Percentiles rank a stretch among this genome's conserved stretches.
These are phyloP conservation scores for Drosophila prostipennis DNA, from an alignment of 2,888 invertebrate genomes.

Conservation along the genomic window DNA sequence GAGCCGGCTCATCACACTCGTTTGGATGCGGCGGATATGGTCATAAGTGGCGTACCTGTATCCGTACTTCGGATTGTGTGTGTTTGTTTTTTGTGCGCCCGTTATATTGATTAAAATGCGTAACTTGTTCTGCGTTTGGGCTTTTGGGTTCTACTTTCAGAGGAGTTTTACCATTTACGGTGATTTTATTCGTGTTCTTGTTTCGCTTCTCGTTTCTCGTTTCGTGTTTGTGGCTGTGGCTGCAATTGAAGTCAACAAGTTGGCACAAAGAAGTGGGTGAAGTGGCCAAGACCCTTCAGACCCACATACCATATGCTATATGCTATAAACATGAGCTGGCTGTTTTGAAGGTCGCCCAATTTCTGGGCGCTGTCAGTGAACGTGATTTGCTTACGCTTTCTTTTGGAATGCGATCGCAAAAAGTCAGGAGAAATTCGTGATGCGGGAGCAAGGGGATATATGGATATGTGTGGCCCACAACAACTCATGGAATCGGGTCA, in stretches of 20 bases:
- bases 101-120: constrained; percentile 79
- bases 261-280: constrained; percentile 35
- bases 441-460: neutral
- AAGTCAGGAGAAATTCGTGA: constrained; percentile 13
- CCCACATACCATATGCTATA: constrained; percentile 25
- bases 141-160: constrained; percentile 65
- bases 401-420: constrained; percentile 51
- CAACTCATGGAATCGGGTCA: constrained; percentile 23
- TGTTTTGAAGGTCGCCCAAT: constrained; percentile 64
- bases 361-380: constrained; percentile 47
- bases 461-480: constrained; percentile 11
- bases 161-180: constrained; percentile 44
- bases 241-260: constrained; percentile 47
- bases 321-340: constrained; percentile 23
- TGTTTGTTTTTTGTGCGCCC: constrained; percentile 40
- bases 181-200: constrained; percentile 44
- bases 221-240: constrained; percentile 13
- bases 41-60: constrained; percentile 36
- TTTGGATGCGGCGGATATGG: constrained; percentile 49
- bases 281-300: constrained; percentile 60
- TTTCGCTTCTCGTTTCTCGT: constrained; percentile 1
- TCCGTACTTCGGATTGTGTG: neutral
- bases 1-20: constrained; percentile 55
- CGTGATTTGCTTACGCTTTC: constrained; percentile 75
- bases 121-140: constrained; percentile 69